Percentiles rank a stretch among this genome's conserved stretches.
phyloP scores from a whole-genome alignment of 1,140 invertebrate species.

The Oppia nitens region DNA sequence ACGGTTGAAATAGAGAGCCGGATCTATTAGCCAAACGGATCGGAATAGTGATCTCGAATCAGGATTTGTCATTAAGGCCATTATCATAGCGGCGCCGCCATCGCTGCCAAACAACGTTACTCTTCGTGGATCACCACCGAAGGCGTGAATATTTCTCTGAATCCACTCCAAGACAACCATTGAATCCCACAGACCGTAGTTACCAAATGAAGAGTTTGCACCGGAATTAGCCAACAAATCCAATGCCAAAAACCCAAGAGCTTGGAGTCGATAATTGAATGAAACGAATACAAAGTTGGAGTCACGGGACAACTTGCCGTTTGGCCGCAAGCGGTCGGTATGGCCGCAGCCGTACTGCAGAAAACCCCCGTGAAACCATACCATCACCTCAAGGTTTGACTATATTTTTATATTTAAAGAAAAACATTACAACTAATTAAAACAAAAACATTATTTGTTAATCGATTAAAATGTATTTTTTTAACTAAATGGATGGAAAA shows the following conservation, averaged over 20 bases:
- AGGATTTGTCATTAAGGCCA: conserved; percentile 19
- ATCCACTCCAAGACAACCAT: conserved; percentile 31
- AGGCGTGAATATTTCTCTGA: conserved; percentile 30
- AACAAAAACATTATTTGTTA: too few species aligned
- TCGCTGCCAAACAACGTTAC: conserved; percentile 21
- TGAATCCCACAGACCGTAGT: conserved; percentile 35
- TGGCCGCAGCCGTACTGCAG: conserved; percentile 20
- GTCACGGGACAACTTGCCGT: conserved; percentile 60
- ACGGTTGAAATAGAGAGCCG: conserved; percentile 18
- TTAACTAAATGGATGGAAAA: too few species aligned
- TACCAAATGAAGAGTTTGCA: conserved; percentile 27
- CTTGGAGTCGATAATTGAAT: conserved; percentile 88
- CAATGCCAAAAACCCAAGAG: conserved; percentile 44
- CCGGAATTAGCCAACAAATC: conserved; percentile 13
- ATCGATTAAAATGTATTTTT: too few species aligned
- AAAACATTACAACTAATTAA: too few species aligned
- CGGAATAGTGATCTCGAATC: conserved; percentile 12
- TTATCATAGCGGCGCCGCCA: conserved; percentile 18
- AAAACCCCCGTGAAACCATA: conserved; percentile 85
- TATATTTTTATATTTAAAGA: not conserved
- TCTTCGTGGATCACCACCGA: conserved; percentile 31
- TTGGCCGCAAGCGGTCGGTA: conserved; percentile 29
- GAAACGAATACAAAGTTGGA: conserved; percentile 47
- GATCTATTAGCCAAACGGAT: conserved; percentile 19
- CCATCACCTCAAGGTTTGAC: conserved; percentile 44